These are phyloP conservation scores for Halcyon chelicuti DNA, from an alignment of 2,797 vertebrate species.

Conservation along the genomic window DNA sequence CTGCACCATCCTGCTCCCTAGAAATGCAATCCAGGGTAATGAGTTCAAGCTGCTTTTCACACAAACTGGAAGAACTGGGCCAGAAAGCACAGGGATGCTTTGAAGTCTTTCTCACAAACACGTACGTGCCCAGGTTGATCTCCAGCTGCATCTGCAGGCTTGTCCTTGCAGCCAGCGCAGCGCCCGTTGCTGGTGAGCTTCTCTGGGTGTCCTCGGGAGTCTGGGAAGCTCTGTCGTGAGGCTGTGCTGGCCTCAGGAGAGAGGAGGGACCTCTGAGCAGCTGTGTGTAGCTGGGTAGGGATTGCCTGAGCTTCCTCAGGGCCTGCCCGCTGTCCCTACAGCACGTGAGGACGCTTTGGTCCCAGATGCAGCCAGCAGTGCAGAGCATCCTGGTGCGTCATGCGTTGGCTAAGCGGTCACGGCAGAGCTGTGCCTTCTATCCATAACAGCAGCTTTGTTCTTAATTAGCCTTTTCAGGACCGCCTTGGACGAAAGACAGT, in stretches of 20 bases:
- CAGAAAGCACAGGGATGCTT: background rate
- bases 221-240: background rate
- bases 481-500: background rate
- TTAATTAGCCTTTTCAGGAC: background rate
- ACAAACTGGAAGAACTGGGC: background rate
- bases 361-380: background rate
- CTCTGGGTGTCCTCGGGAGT: background rate
- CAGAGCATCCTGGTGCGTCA: background rate
- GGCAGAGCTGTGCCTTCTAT: background rate
- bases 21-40: background rate
- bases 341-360: background rate
- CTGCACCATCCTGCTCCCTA: accelerated
- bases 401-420: background rate
- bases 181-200: background rate
- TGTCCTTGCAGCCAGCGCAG: background rate
- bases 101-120: background rate
- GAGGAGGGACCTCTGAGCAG: background rate
- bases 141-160: accelerated
- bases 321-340: background rate
- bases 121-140: background rate
- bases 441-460: background rate
- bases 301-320: background rate
- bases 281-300: accelerated
- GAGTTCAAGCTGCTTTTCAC: background rate
- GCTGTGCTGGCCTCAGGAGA: background rate